Percentiles rank a stretch among this genome's conserved stretches.
phyloP scores from a whole-genome alignment of 53 echinoderm and acorn worm species.

The Luidia sarsii region DNA sequence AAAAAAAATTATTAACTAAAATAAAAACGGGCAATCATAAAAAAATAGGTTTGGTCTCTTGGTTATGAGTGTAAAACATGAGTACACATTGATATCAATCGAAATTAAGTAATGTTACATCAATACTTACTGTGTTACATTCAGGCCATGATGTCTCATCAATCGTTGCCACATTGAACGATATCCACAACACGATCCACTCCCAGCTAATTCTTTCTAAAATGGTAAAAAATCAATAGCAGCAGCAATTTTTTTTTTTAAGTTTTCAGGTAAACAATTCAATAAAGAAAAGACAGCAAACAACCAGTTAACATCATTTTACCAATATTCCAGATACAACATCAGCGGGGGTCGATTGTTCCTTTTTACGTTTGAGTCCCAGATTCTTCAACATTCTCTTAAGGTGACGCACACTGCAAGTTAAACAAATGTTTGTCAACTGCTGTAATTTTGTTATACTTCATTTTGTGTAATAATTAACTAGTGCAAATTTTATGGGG shows the following conservation, averaged over 20 bases:
- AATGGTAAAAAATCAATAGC: not conserved
- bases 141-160: not conserved
- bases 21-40: too few relatives aligned
- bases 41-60: too few relatives aligned
- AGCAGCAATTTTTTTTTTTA: not conserved
- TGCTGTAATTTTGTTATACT: not conserved
- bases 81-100: too few relatives aligned
- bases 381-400: constrained; percentile 2
- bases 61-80: too few relatives aligned
- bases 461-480: too few relatives aligned
- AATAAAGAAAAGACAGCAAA: too few relatives aligned
- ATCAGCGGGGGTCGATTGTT: not conserved
- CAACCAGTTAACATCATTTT: not conserved
- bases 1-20: too few relatives aligned
- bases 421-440: not conserved
- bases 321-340: not conserved
- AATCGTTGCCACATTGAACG: constrained; percentile 27
- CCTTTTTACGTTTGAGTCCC: not conserved
- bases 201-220: constrained; percentile 22
- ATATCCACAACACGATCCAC: constrained; percentile 22
- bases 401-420: not conserved
- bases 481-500: too few relatives aligned
- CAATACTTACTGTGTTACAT: constrained; percentile 22
- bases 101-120: not conserved
- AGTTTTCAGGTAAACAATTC: too few relatives aligned